These are phyloP conservation scores for Scrobipalpa costella DNA, from an alignment of 2,888 invertebrate genomes.

Conservation along the genomic window DNA sequence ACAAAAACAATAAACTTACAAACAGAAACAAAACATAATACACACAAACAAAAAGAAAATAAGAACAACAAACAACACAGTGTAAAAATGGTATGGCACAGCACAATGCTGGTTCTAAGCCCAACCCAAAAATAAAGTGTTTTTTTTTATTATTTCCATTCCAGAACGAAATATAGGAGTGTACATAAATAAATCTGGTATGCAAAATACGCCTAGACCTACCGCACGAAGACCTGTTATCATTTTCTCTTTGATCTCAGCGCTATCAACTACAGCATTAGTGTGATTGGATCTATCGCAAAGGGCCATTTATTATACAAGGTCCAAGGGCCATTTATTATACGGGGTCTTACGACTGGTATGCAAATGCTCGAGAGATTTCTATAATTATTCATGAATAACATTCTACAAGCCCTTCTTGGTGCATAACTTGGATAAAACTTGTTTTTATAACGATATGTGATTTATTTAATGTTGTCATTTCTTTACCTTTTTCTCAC, in stretches of 20 bases:
- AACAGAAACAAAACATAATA: no score
- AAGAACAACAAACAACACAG: no score
- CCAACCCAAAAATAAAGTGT: no score
- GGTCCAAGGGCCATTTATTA: background rate
- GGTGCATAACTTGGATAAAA: background rate
- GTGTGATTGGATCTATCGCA: constrained; percentile 5
- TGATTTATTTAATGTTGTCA: background rate
- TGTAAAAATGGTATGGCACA: no score
- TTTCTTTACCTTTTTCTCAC: background rate
- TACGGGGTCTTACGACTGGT: background rate
- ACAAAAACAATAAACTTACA: no score
- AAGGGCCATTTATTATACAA: constrained; percentile 4
- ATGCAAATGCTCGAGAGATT: constrained; percentile 11
- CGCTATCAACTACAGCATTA: constrained; percentile 8
- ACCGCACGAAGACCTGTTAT: background rate
- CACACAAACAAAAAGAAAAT: no score
- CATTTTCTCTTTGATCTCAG: constrained; percentile 4
- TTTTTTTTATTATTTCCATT: no score
- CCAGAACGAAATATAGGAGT: no score
- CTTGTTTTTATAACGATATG: background rate
- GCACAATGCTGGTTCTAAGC: no score
- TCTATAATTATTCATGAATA: constrained; percentile 8
- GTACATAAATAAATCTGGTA: background rate
- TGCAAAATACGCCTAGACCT: background rate
- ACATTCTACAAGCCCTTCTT: background rate